Base-by-base conservation (phyloP, 2,888 invertebrate genomes). In the Parelbella ahira region DNA sequence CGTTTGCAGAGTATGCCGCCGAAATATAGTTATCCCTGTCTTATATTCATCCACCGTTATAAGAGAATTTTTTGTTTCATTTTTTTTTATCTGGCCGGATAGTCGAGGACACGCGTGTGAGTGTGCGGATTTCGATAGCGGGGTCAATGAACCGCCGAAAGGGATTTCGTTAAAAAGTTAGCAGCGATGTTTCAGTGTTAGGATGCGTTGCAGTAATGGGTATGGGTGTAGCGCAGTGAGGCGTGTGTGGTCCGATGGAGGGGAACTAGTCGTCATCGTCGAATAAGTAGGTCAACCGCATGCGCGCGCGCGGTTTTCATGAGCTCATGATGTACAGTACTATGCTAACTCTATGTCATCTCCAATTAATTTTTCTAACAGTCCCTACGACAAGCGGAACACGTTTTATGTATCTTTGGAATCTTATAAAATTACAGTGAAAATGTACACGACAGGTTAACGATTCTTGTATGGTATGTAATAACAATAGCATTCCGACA, bases 41-140 rank as follows among this genome's bases (percentile, higher is more conserved):
- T 81, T 55, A 59, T 78, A 65, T 72, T 82, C 72, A 78, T 83
- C 78, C 68, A 80, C 77, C 68, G 81, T 71, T 78, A 74, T 61
- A 53, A 61, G 60, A 54, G 52, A 56, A 59, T 69, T 74, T 68
- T 83, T 83, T 79, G 78, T 82, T 86, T 83, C 78, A 50, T 64
- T 77, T 78, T 82, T n/a, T n/a, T 80, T 82, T 82, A 82, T 81
- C 80, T 58, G 75, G 76, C 51, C 55, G 53, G 61, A 57, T 68
- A 58, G 54, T 62, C 64, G 69, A 66, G 69, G 72, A 71, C 74
- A 68, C 61, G 75, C 68, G 73, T 82, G 83, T 82, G 79, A 73
- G 83, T 79, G 83, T 78, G 84, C 84, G 81, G 82, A 84, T 87
- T 87, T 86, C 86, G 84, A 86, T 86, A 87, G 81, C 74, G 63